phyloP scores from a whole-genome alignment of 2,888 invertebrate genomes.

The Dicycla oo region DNA sequence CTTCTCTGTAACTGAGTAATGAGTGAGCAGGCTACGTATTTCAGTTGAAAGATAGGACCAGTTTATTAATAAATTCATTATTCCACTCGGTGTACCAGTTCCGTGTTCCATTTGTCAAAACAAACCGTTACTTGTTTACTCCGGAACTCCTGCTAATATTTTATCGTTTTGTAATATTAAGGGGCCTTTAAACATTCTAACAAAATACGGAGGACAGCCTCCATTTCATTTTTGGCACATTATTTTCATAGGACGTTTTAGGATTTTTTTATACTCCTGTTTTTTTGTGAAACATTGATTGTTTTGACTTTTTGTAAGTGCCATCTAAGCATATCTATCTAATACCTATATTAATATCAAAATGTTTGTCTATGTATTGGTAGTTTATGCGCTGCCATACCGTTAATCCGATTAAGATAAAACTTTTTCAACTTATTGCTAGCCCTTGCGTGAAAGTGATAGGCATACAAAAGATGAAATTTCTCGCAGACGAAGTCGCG shows the following conservation, averaged over 20 bases:
- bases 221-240: slow-evolving; percentile 16
- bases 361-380: too few relatives aligned
- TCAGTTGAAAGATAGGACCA: neutral
- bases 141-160: slow-evolving; percentile 41
- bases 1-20: neutral
- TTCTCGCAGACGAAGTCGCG: too few relatives aligned
- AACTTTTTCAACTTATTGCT: too few relatives aligned
- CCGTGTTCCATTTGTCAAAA: slow-evolving; percentile 32
- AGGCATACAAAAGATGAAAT: too few relatives aligned
- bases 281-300: neutral
- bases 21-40: neutral
- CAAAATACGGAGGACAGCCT: slow-evolving; percentile 27
- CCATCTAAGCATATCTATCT: neutral
- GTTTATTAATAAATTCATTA: slow-evolving; percentile 28
- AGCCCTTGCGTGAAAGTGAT: too few relatives aligned
- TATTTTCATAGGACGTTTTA: slow-evolving; percentile 16
- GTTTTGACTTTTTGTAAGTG: neutral
- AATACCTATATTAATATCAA: too few relatives aligned
- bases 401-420: too few relatives aligned
- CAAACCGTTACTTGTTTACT: slow-evolving; percentile 40
- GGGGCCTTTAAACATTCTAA: slow-evolving; percentile 29
- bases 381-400: too few relatives aligned
- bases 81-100: slow-evolving; percentile 29
- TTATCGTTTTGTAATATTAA: slow-evolving; percentile 46
- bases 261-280: too few relatives aligned